These are phyloP conservation scores for Malurus leucopterus DNA, from an alignment of 2,797 vertebrate genomes.

Conservation along the genomic window DNA sequence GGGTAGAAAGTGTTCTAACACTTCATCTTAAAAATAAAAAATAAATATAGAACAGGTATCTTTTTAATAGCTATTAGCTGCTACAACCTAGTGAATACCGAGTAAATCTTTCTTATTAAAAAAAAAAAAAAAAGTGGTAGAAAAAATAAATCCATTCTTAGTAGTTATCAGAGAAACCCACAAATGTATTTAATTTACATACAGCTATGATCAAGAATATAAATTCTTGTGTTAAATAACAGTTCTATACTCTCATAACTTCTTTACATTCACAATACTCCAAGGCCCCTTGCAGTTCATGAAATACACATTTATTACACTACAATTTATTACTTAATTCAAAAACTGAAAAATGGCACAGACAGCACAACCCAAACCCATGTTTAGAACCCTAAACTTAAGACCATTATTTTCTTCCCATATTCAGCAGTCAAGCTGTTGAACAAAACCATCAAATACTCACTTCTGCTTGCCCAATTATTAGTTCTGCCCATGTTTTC, in stretches of 20 bases:
- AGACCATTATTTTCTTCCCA: neutral
- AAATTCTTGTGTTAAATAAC: neutral
- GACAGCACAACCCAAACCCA: neutral
- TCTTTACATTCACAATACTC: neutral
- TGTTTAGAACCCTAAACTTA: neutral
- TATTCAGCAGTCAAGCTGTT: neutral
- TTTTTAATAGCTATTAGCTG: neutral
- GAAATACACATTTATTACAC: neutral
- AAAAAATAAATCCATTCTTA: neutral
- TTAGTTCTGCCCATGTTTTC: slow-evolving; percentile 97
- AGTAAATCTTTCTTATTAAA: neutral
- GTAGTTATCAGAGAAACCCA: neutral
- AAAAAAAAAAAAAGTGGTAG: neutral
- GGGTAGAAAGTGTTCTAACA: neutral
- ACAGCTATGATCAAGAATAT: neutral
- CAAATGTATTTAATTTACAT: neutral
- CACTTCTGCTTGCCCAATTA: slow-evolving; percentile 96
- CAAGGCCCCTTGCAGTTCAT: neutral
- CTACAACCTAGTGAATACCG: neutral
- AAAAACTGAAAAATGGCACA: neutral
- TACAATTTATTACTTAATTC: neutral
- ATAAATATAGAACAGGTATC: neutral
- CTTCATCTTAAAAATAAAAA: neutral
- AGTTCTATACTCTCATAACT: neutral
- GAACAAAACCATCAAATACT: slow-evolving; percentile 42